Conservation (phyloP, 2,888 invertebrate species). For the Entomobrya proxima region DNA sequence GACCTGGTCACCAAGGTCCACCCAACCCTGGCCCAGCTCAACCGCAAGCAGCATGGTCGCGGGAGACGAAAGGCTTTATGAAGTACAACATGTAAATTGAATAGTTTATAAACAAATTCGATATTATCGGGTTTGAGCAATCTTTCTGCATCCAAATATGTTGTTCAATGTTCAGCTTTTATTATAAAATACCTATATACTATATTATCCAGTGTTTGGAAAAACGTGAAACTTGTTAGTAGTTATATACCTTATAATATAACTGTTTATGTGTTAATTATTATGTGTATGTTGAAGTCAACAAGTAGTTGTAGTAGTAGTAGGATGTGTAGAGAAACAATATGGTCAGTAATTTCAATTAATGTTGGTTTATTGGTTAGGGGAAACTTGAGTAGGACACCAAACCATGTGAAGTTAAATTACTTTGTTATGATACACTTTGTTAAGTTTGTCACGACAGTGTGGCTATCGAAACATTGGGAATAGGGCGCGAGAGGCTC, state of each 20-base stretch:
- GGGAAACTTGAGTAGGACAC: conserved; percentile 25
- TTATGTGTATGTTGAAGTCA: conserved; percentile 55
- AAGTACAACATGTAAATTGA: conserved; percentile 76
- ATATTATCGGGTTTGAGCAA: conserved; percentile 65
- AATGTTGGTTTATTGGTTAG: conserved; percentile 39
- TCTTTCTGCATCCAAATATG: conserved; percentile 66
- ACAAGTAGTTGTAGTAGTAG: conserved; percentile 19
- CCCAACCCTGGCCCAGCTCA: conserved; percentile 76
- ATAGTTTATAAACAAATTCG: conserved; percentile 67
- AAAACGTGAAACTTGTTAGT: conserved; percentile 61
- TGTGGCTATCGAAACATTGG: background rate
- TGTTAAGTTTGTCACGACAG: background rate
- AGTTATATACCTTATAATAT: conserved; percentile 32
- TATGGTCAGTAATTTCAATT: conserved; percentile 64
- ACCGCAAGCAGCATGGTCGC: conserved; percentile 76
- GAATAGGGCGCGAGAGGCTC: conserved; percentile 13
- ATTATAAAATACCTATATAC: conserved; percentile 38
- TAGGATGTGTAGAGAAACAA: conserved; percentile 51
- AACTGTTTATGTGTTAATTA: conserved; percentile 44
- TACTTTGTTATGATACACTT: conserved; percentile 24
- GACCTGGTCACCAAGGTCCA: conserved; percentile 75
- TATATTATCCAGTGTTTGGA: conserved; percentile 43
- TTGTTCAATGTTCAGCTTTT: conserved; percentile 66
- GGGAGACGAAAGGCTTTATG: conserved; percentile 77
- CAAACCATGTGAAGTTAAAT: conserved; percentile 13